Percentiles rank a stretch among this genome's conserved stretches.
Conservation (phyloP, 2,888 invertebrate genomes). For the Aleiodes testaceus region DNA sequence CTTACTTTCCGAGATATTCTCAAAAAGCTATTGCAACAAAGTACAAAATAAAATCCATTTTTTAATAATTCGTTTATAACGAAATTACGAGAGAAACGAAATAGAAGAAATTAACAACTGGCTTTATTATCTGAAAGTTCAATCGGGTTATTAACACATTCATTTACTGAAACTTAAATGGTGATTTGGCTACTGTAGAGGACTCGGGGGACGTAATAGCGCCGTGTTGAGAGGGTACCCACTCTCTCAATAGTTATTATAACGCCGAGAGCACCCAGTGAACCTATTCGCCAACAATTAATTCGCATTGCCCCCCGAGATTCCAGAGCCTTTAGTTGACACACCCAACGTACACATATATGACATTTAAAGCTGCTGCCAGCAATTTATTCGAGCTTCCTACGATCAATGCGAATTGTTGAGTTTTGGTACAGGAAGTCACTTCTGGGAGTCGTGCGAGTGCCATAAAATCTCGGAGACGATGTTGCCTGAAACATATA, state of each 20-base stretch:
- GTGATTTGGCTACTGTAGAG: constrained; percentile 24
- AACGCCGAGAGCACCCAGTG: constrained; percentile 44
- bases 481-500: no score
- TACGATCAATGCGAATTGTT: constrained; percentile 13
- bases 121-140: constrained; percentile 9
- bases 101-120: no score
- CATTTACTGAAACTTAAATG: constrained; percentile 7
- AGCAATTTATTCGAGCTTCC: constrained; percentile 42
- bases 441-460: no score
- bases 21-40: no score
- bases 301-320: constrained; percentile 48
- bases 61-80: not conserved
- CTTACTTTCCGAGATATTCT: no score
- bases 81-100: no score
- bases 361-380: constrained; percentile 32
- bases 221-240: constrained; percentile 17
- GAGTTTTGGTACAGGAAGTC: no score
- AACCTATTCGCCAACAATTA: constrained; percentile 50
- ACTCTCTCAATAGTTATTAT: constrained; percentile 44
- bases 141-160: constrained; percentile 25
- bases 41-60: no score
- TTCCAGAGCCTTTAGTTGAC: constrained; percentile 37
- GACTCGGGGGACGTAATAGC: constrained; percentile 30
- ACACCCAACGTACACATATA: constrained; percentile 27
- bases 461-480: no score